Evolutionary conservation across 1,140 invertebrate genomes (phyloP).

Genomic region (Hycleus phaleratus): DNA sequence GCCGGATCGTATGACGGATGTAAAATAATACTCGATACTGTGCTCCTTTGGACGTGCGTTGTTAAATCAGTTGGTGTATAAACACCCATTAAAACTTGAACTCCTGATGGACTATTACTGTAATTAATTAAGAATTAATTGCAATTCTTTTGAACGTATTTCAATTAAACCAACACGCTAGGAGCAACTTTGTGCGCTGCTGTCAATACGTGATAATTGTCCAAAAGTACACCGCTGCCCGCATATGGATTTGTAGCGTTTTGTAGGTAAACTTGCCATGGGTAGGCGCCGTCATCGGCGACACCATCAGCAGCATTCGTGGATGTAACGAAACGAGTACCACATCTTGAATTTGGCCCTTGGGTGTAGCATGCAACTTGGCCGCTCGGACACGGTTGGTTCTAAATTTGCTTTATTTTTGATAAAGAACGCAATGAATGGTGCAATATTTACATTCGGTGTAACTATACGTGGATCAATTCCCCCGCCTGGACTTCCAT

Average conservation of each 20-base stretch:
- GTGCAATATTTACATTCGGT: too few species aligned
- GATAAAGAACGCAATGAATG: too few species aligned
- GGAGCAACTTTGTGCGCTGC: slow-evolving; percentile 37
- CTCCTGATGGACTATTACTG: slow-evolving; percentile 16
- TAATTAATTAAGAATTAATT: not conserved
- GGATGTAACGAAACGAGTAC: slow-evolving; percentile 16
- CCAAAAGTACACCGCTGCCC: slow-evolving; percentile 33
- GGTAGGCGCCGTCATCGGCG: slow-evolving; percentile 26
- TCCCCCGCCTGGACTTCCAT: too few species aligned
- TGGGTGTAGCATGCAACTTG: too few species aligned
- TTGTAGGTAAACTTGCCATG: slow-evolving; percentile 35
- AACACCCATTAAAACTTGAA: slow-evolving; percentile 26
- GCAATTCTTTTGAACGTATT: not conserved
- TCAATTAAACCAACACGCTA: slow-evolving; percentile 1
- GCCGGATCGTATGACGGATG: slow-evolving; percentile 49
- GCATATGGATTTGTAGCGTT: slow-evolving; percentile 30
- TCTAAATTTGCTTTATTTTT: too few species aligned
- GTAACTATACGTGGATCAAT: too few species aligned
- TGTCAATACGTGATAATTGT: slow-evolving; percentile 32
- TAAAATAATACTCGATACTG: slow-evolving; percentile 24
- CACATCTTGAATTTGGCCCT: slow-evolving; percentile 15
- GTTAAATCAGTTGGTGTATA: slow-evolving; percentile 18
- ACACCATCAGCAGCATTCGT: slow-evolving; percentile 18
- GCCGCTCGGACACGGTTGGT: too few species aligned
- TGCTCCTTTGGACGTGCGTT: slow-evolving; percentile 16